phyloP scores from a whole-genome alignment of 2,797 vertebrate species.

The Gadopsis marmoratus region DNA sequence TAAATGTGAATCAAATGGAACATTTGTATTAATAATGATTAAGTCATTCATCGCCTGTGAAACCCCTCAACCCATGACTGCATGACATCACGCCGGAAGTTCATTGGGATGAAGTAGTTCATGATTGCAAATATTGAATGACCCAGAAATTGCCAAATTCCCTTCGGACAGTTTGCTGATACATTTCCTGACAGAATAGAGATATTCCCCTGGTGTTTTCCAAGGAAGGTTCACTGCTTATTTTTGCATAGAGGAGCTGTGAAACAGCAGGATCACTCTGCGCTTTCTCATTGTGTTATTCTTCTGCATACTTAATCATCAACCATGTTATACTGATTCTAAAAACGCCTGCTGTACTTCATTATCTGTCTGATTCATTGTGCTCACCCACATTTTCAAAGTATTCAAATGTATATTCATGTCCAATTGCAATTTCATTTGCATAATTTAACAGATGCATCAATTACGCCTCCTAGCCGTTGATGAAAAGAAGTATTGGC shows the following conservation, averaged over 20 bases:
- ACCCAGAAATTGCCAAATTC: slow-evolving; percentile 45
- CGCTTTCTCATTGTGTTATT: not conserved
- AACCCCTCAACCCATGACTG: not conserved
- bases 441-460: slow-evolving; percentile 32
- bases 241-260: slow-evolving; percentile 10
- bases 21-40: slow-evolving; percentile 1
- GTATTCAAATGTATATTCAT: not conserved
- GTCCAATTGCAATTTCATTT: slow-evolving; percentile 1
- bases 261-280: not conserved
- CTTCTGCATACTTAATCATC: slow-evolving; percentile 8
- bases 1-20: not conserved
- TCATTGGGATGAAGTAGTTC: slow-evolving; percentile 42
- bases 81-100: slow-evolving; percentile 27
- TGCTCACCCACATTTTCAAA: slow-evolving; percentile 2
- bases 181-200: slow-evolving; percentile 12
- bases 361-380: slow-evolving; percentile 7
- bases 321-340: slow-evolving; percentile 1
- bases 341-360: slow-evolving; percentile 1
- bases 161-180: not conserved
- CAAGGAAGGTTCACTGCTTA: not conserved
- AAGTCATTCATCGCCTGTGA: not conserved
- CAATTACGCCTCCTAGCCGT: slow-evolving; percentile 11
- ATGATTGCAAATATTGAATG: slow-evolving; percentile 66
- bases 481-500: slow-evolving; percentile 15
- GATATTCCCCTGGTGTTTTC: not conserved